phyloP scores from a whole-genome alignment of 2,113 vertebrate species.

The Stictonetta naevosa region DNA sequence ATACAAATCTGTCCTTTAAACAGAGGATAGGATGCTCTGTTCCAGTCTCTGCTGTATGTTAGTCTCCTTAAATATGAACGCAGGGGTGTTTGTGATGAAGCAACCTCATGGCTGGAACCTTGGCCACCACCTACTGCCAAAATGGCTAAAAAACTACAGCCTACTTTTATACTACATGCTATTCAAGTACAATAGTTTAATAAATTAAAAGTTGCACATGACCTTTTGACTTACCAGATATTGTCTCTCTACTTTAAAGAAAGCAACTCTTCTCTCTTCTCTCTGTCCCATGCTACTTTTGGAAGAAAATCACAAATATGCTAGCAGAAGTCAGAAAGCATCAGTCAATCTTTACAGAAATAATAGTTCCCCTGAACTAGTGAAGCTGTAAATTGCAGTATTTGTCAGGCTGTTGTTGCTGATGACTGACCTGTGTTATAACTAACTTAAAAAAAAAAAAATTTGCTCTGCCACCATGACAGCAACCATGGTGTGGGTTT shows the following conservation, averaged over 20 bases:
- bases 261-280: not conserved
- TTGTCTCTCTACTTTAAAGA: not conserved
- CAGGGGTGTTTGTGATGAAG: not conserved
- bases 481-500: not conserved
- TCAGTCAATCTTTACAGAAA: constrained; percentile 14
- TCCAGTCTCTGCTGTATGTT: not conserved
- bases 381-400: constrained; percentile 38
- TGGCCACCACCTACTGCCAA: not conserved
- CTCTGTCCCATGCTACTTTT: not conserved
- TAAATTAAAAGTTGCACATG: not conserved
- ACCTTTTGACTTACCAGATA: not conserved
- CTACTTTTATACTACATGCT: not conserved
- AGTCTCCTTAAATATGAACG: not conserved
- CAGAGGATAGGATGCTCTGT: not conserved
- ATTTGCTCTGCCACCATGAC: constrained; percentile 2
- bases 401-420: constrained; percentile 28
- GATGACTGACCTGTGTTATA: not conserved
- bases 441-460: constrained; percentile 1
- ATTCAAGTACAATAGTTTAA: not conserved
- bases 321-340: constrained; percentile 8
- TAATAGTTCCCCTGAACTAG: constrained; percentile 2
- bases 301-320: not conserved
- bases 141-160: not conserved
- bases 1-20: not conserved
- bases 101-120: not conserved